These are phyloP conservation scores for Urocyon cinereoargenteus DNA, from an alignment of 2,797 vertebrate species.

Conservation along the genomic window DNA sequence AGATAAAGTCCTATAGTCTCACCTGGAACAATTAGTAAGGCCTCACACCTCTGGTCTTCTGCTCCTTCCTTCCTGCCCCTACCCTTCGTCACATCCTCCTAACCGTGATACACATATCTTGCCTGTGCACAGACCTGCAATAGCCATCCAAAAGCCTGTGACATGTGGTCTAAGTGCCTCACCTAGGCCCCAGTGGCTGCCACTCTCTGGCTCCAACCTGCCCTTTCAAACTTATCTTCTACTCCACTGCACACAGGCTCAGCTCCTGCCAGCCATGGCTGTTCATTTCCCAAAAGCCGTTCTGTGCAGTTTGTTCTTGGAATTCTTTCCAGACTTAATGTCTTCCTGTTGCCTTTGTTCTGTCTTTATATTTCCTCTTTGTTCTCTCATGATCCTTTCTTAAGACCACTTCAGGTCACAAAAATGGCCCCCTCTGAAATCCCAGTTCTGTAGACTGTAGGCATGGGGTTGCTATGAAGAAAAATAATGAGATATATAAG, in stretches of 20 bases:
- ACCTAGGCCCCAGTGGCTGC: not conserved
- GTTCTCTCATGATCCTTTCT: constrained; percentile 9
- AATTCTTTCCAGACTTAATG: not conserved
- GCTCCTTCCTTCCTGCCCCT: not conserved
- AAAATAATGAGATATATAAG: not conserved
- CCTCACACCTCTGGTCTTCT: not conserved
- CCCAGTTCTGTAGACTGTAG: not conserved
- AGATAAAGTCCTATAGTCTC: not conserved
- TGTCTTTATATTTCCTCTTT: not conserved
- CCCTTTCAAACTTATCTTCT: not conserved
- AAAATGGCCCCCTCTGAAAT: not conserved
- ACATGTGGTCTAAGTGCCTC: not conserved
- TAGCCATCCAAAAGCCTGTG: not conserved
- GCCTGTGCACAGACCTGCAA: not conserved
- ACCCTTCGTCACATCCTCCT: not conserved
- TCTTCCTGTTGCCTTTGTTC: constrained; percentile 6
- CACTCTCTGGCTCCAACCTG: not conserved
- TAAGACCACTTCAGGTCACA: not conserved
- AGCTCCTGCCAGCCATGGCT: not conserved
- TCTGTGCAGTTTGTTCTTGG: not conserved
- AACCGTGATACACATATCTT: not conserved
- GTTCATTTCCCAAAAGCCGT: not conserved
- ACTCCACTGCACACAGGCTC: not conserved
- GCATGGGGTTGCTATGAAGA: not conserved
- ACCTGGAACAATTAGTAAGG: not conserved